phyloP scores from a whole-genome alignment of 2,113 vertebrate genomes.

The Protomyctophum bolini region DNA sequence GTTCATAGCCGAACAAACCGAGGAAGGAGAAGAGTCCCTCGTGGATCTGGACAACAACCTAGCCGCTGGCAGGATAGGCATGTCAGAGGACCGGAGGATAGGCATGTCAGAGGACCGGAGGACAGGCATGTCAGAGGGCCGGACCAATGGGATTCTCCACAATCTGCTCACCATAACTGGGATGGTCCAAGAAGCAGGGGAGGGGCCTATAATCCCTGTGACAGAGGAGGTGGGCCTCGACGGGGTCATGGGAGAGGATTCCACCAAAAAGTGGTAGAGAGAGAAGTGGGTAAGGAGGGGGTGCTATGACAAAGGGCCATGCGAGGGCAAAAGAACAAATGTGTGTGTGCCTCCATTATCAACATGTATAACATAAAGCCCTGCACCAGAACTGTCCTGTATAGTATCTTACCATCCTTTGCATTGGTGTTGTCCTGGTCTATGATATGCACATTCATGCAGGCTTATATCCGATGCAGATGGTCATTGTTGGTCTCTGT shows the following conservation, averaged over 20 bases:
- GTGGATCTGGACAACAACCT: slow-evolving; percentile 9
- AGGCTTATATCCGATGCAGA: slow-evolving; percentile 14
- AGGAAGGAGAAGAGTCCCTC: slow-evolving; percentile 60
- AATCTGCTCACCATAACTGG: slow-evolving; percentile 45
- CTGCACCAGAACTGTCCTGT: slow-evolving; percentile 20
- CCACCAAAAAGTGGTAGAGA: slow-evolving; percentile 61
- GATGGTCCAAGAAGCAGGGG: slow-evolving; percentile 54
- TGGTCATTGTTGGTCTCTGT: slow-evolving; percentile 35
- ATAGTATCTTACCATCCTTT: slow-evolving; percentile 2
- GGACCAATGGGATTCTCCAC: slow-evolving; percentile 31
- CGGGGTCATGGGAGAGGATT: slow-evolving; percentile 53
- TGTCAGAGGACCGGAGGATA: slow-evolving; percentile 24
- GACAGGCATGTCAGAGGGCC: slow-evolving; percentile 20
- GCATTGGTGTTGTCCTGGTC: neutral
- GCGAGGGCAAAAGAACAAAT: slow-evolving; percentile 53
- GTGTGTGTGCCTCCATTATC: slow-evolving; percentile 46
- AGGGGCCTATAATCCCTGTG: slow-evolving; percentile 26
- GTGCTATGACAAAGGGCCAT: slow-evolving; percentile 75
- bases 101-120: slow-evolving; percentile 26
- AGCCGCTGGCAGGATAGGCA: slow-evolving; percentile 47
- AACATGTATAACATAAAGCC: slow-evolving; percentile 36
- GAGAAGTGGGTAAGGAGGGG: slow-evolving; percentile 60
- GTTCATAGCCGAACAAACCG: slow-evolving; percentile 21
- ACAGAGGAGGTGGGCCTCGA: slow-evolving; percentile 54
- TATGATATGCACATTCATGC: slow-evolving; percentile 20